These are phyloP conservation scores for Enteromius argenteus DNA, from an alignment of 2,797 vertebrate genomes.

Conservation along the genomic window DNA sequence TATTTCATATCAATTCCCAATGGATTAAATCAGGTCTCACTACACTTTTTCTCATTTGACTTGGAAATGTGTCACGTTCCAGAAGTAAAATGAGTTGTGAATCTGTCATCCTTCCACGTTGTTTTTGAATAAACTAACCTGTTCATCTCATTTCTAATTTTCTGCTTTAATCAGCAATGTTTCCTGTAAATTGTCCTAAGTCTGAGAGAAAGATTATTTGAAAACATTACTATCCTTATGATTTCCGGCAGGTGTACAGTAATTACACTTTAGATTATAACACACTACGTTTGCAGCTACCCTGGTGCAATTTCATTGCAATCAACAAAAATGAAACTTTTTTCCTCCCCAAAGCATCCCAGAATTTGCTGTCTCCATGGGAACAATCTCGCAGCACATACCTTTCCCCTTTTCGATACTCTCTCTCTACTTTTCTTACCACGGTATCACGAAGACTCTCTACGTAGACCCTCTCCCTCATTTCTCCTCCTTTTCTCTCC, in stretches of 20 bases:
- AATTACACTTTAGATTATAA: constrained; percentile 44
- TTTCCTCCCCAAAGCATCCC: constrained; percentile 3
- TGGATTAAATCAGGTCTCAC: neutral
- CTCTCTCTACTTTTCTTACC: constrained; percentile 14
- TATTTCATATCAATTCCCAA: neutral
- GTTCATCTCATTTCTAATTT: neutral
- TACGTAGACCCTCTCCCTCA: constrained; percentile 8
- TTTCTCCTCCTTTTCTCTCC: constrained; percentile 29
- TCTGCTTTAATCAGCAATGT: constrained; percentile 25
- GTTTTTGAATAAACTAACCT: neutral
- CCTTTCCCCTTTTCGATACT: constrained; percentile 1
- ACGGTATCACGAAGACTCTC: neutral
- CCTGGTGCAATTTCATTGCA: constrained; percentile 39
- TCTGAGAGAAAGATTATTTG: constrained; percentile 9
- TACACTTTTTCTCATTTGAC: neutral
- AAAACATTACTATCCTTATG: neutral
- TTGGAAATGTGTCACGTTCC: neutral
- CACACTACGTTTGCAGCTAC: constrained; percentile 17
- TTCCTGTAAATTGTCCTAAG: neutral
- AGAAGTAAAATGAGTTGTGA: constrained; percentile 19
- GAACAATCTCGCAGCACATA: constrained; percentile 21
- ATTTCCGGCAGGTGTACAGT: constrained; percentile 40
- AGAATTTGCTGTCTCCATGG: constrained; percentile 35
- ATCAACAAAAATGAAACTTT: constrained; percentile 34
- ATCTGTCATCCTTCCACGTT: neutral